phyloP scores from a whole-genome alignment of 2,797 vertebrate genomes.

The Lemur catta region DNA sequence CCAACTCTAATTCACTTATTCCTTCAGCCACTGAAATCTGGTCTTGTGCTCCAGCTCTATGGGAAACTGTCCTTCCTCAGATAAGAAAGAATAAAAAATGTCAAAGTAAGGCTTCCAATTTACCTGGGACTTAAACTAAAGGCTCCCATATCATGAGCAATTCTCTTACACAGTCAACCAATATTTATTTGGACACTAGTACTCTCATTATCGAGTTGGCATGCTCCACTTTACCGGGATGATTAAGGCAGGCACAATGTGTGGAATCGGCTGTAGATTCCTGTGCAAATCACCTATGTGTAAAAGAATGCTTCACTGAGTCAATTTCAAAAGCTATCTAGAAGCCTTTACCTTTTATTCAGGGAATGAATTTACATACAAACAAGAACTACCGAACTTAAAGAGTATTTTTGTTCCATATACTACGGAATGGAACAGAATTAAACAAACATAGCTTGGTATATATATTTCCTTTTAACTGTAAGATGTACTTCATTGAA shows the following conservation, averaged over 20 bases:
- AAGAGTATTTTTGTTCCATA: not conserved
- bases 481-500: not conserved
- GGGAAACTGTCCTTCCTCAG: not conserved
- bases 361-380: constrained; percentile 1
- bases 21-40: not conserved
- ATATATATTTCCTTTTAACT: not conserved
- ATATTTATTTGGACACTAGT: not conserved
- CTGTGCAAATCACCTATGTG: not conserved
- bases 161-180: not conserved
- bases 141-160: not conserved
- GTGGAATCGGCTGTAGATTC: not conserved
- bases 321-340: not conserved
- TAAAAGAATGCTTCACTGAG: not conserved
- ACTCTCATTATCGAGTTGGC: not conserved
- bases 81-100: not conserved
- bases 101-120: not conserved
- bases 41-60: not conserved
- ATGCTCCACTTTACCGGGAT: not conserved
- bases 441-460: not conserved
- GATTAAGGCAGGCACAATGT: not conserved
- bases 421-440: not conserved
- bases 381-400: not conserved
- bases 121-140: not conserved
- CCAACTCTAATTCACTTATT: not conserved
- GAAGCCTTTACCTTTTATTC: constrained; percentile 25